A percentile compares a stretch with the other conserved stretches of the same genome.
These are phyloP conservation scores for Cheirogaleus medius DNA, from an alignment of 2,113 vertebrate genomes.

Conservation along the genomic window DNA sequence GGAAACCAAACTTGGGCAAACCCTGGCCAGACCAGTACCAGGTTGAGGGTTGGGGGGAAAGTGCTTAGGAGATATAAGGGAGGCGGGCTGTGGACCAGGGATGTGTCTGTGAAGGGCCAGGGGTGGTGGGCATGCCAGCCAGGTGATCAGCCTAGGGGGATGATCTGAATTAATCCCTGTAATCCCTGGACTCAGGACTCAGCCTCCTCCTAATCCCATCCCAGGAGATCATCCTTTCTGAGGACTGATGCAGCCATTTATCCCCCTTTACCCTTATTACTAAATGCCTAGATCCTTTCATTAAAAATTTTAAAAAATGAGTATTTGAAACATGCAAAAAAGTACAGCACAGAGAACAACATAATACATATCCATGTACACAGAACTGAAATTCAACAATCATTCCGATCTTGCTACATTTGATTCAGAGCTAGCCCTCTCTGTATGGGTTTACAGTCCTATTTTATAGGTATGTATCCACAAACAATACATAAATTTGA, in stretches of 20 bases:
- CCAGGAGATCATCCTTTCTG: conserved; percentile 54
- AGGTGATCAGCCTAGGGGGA: conserved; percentile 46
- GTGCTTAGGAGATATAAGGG: background rate
- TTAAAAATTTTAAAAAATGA: background rate
- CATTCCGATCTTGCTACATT: background rate
- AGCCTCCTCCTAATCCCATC: conserved; percentile 60
- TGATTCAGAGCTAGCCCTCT: background rate
- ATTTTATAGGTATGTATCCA: background rate
- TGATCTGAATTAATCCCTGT: conserved; percentile 57
- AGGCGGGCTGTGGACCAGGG: background rate
- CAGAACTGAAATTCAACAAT: background rate
- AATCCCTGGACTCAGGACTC: conserved; percentile 46
- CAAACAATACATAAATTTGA: background rate
- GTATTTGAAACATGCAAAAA: conserved; percentile 11
- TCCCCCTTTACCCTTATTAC: conserved; percentile 62
- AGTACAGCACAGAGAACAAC: background rate
- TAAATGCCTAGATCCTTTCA: conserved; percentile 22
- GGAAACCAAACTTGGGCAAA: background rate
- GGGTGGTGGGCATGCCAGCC: background rate
- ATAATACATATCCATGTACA: background rate
- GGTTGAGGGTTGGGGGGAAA: background rate
- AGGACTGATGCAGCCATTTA: conserved; percentile 50
- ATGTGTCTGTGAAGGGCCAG: background rate
- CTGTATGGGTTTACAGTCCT: background rate
- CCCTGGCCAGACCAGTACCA: background rate